A percentile compares a stretch with the other conserved stretches of the same genome.
These are phyloP conservation scores for Rhynchomys soricoides DNA, from an alignment of 2,113 vertebrate species.

Conservation along the genomic window DNA sequence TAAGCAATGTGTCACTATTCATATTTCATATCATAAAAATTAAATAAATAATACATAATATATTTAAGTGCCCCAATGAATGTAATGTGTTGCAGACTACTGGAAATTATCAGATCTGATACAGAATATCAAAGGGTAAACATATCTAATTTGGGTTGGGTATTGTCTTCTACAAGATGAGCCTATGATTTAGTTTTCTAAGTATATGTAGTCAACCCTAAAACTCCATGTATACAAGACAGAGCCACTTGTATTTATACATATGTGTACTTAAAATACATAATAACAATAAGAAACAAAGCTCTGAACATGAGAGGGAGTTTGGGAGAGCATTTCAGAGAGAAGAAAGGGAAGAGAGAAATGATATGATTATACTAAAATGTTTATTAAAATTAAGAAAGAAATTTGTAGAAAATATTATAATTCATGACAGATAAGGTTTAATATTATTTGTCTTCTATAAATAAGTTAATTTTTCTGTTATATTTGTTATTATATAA, in stretches of 20 bases:
- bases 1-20: rapidly evolving
- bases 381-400: background rate
- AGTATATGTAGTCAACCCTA: background rate
- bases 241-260: background rate
- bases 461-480: background rate
- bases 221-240: background rate
- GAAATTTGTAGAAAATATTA: background rate
- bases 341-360: background rate
- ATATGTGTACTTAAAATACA: background rate
- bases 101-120: background rate
- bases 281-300: background rate
- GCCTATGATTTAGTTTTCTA: background rate
- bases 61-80: background rate
- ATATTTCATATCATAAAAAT: background rate
- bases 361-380: background rate
- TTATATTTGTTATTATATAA: background rate
- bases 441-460: background rate
- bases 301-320: background rate
- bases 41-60: background rate
- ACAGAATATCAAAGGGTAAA: background rate
- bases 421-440: background rate
- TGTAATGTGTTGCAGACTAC: background rate
- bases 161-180: background rate
- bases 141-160: background rate
- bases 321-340: background rate